Evolutionary conservation across 2,113 vertebrate genomes (phyloP).

Genomic region (Mastomys natalensis): DNA sequence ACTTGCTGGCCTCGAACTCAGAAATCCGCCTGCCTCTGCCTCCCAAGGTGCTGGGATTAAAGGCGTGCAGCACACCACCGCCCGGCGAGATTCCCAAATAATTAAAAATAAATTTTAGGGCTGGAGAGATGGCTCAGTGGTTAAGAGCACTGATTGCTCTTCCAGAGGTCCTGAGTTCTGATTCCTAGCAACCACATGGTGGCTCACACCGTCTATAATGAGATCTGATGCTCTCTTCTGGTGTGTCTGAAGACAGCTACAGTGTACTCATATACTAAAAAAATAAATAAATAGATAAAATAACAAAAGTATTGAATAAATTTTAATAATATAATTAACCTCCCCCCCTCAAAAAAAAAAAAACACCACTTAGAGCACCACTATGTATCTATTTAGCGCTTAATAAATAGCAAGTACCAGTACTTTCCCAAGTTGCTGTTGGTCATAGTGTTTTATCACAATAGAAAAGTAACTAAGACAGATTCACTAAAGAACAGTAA

Average conservation of each 20-base stretch:
- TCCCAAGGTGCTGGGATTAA: too few species aligned
- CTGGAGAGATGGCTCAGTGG: too few species aligned
- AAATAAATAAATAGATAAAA: background rate
- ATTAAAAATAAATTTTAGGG: background rate
- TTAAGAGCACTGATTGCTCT: too few species aligned
- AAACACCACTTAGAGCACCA: constrained; percentile 5
- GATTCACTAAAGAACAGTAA: background rate
- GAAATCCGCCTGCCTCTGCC: too few species aligned
- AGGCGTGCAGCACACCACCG: too few species aligned
- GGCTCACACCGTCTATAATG: too few species aligned
- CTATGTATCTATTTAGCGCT: background rate
- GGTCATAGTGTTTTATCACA: background rate
- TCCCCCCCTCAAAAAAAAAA: background rate
- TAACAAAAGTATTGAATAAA: background rate
- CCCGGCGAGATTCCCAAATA: background rate
- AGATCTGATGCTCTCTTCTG: too few species aligned
- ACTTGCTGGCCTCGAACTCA: too few species aligned
- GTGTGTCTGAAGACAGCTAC: too few species aligned
- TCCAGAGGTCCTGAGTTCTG: too few species aligned
- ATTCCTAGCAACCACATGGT: too few species aligned
- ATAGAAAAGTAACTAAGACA: background rate
- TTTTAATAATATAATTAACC: background rate
- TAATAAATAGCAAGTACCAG: background rate
- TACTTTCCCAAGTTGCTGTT: background rate
- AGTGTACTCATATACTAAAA: too few species aligned